A percentile compares a stretch with the other conserved stretches of the same genome.
These are phyloP conservation scores for Coenonympha glycerion DNA, from an alignment of 2,888 invertebrate species.

Conservation along the genomic window DNA sequence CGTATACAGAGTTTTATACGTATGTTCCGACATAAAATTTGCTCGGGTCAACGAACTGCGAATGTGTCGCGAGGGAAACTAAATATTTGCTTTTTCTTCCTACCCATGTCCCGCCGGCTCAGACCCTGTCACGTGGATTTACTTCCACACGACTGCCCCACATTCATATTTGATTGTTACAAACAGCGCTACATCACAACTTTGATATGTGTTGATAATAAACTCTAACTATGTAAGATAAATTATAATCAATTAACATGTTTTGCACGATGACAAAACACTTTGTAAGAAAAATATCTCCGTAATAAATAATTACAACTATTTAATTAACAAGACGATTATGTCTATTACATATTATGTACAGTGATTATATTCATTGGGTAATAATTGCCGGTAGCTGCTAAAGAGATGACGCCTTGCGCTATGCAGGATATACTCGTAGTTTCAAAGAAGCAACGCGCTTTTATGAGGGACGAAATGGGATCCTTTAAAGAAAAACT, in stretches of 20 bases:
- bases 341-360: slow-evolving; percentile 8
- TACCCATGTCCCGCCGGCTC: slow-evolving; percentile 59
- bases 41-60: slow-evolving; percentile 64
- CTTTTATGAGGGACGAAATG: too few relatives aligned
- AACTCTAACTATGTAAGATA: not conserved
- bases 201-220: not conserved
- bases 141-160: slow-evolving; percentile 57
- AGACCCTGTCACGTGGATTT: slow-evolving; percentile 52
- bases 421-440: not conserved
- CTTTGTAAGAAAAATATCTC: not conserved
- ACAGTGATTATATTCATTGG: slow-evolving; percentile 7
- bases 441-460: too few relatives aligned
- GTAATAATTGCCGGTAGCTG: not conserved
- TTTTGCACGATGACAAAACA: not conserved
- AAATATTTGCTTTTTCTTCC: slow-evolving; percentile 68
- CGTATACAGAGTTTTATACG: slow-evolving; percentile 46
- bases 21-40: slow-evolving; percentile 53
- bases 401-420: not conserved
- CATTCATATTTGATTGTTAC: slow-evolving; percentile 27
- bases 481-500: too few relatives aligned
- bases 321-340: not conserved
- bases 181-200: not conserved
- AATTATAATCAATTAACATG: not conserved
- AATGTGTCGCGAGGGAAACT: slow-evolving; percentile 60
- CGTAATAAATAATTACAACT: not conserved